These are phyloP conservation scores for Sitta carolinensis DNA, from an alignment of 2,797 vertebrate species.

Conservation along the genomic window DNA sequence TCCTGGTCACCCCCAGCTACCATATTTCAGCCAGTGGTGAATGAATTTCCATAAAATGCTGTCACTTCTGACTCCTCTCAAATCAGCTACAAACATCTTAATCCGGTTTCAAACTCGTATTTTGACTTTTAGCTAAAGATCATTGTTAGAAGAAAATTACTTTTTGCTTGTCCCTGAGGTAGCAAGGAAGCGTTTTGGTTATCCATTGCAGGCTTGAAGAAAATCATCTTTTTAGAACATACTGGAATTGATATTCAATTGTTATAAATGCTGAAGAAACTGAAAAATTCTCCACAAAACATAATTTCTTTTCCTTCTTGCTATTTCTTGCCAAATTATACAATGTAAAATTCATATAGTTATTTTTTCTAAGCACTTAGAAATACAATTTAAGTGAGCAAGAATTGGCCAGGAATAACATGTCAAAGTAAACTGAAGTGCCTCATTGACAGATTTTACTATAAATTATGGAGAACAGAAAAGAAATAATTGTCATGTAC, in stretches of 20 bases:
- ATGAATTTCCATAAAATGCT: not conserved
- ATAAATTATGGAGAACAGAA: not conserved
- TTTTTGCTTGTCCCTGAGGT: not conserved
- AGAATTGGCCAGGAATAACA: not conserved
- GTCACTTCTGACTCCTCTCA: not conserved
- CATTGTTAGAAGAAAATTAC: not conserved
- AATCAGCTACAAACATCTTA: not conserved
- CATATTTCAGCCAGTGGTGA: not conserved
- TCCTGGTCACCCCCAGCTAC: not conserved
- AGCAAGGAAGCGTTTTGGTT: not conserved
- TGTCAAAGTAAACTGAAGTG: not conserved
- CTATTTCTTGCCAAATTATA: not conserved
- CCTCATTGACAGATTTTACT: not conserved
- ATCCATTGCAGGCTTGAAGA: not conserved
- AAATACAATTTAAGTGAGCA: not conserved
- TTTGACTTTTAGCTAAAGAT: slow-evolving; percentile 16
- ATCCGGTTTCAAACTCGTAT: not conserved
- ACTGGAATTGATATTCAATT: not conserved
- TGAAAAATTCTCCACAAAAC: not conserved
- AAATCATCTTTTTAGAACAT: not conserved
- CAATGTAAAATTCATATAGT: not conserved
- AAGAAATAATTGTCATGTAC: not conserved
- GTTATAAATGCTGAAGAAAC: not conserved
- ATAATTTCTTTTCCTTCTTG: not conserved
- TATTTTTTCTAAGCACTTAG: not conserved